A percentile compares a stretch with the other conserved stretches of the same genome.
phyloP scores from a whole-genome alignment of 2,797 vertebrate species.

The Sciurus vulgaris region DNA sequence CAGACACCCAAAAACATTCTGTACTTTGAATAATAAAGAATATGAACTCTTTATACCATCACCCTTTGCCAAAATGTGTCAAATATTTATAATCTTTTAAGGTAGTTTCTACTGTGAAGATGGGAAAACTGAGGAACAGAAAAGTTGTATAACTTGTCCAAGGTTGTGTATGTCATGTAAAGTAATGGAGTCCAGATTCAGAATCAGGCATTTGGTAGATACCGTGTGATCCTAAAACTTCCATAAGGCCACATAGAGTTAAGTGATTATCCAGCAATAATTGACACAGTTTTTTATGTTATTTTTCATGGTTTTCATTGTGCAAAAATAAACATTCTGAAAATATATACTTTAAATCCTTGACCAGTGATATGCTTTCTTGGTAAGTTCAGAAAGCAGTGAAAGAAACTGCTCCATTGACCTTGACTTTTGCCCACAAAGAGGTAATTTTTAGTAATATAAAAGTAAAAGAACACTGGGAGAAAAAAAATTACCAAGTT shows the following conservation, averaged over 20 bases:
- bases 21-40: background rate
- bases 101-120: background rate
- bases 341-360: slow-evolving; percentile 31
- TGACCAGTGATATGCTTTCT: background rate
- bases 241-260: background rate
- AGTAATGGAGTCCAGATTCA: background rate
- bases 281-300: background rate
- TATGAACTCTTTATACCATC: background rate
- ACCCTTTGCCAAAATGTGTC: background rate
- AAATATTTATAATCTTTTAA: background rate
- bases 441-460: background rate
- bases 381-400: background rate
- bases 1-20: background rate
- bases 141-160: background rate
- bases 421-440: slow-evolving; percentile 16
- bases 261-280: background rate
- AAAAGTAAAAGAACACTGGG: background rate
- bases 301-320: background rate
- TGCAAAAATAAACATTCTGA: background rate
- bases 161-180: background rate
- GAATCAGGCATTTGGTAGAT: background rate
- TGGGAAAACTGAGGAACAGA: background rate
- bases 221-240: background rate
- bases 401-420: background rate
- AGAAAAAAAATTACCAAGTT: background rate